A percentile compares a stretch with the other conserved stretches of the same genome.
phyloP scores from a whole-genome alignment of 1,140 invertebrate species.

The Temnothorax longispinosus region DNA sequence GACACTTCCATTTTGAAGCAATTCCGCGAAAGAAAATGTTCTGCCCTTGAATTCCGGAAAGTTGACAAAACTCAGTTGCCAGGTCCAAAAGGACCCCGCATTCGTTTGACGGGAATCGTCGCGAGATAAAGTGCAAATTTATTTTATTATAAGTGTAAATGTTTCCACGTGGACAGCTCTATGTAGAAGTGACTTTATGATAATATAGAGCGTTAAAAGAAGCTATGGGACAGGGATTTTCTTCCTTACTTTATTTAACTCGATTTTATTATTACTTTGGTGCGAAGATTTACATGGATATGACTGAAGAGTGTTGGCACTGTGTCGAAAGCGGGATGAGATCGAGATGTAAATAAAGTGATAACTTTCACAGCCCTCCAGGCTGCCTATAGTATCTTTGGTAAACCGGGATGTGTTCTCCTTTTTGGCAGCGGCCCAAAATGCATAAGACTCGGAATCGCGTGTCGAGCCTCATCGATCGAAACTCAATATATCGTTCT shows the following conservation, averaged over 20 bases:
- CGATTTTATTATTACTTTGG: not conserved
- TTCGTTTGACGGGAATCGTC: not conserved
- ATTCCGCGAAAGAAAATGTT: conserved; percentile 23
- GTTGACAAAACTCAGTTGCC: not conserved
- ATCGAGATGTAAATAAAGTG: conserved; percentile 69
- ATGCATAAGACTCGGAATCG: conserved; percentile 27
- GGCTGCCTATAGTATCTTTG: conserved; percentile 38
- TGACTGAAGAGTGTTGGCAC: not conserved
- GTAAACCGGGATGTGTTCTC: conserved; percentile 10
- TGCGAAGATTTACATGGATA: not conserved
- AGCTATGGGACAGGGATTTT: not conserved
- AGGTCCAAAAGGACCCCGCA: not conserved
- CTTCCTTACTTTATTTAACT: not conserved
- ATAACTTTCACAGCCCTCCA: conserved; percentile 58
- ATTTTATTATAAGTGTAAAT: not conserved
- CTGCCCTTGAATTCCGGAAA: conserved; percentile 13
- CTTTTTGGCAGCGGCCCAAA: conserved; percentile 63
- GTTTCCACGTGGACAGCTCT: not conserved
- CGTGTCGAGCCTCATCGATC: conserved; percentile 18
- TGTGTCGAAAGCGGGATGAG: not conserved
- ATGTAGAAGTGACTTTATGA: not conserved
- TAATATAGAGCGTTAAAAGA: not conserved
- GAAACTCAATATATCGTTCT: conserved; percentile 29
- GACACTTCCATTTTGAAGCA: conserved; percentile 31
- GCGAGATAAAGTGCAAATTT: not conserved